Percentiles rank a stretch among this genome's conserved stretches.
Conservation (phyloP, 1,140 invertebrate genomes). For the Nixonia krombeini region DNA sequence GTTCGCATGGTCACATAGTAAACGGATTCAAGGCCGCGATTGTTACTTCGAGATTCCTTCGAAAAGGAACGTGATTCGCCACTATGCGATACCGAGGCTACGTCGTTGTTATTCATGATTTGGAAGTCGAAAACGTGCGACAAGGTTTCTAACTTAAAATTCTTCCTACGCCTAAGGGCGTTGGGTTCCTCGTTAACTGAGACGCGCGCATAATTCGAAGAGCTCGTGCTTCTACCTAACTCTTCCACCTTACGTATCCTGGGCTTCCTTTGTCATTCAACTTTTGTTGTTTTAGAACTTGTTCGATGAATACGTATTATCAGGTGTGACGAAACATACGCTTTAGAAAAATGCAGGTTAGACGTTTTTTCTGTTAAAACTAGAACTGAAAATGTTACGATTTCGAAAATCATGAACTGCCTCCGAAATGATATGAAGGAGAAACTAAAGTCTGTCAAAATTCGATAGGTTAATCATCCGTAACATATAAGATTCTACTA, state of each 20-base stretch:
- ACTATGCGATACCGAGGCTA: conserved; percentile 20
- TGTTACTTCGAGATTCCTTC: neutral
- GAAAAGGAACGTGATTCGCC: conserved; percentile 3
- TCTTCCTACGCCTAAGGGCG: conserved; percentile 46
- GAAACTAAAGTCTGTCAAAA: too few species aligned
- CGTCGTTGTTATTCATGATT: conserved; percentile 51
- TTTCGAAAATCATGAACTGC: too few species aligned
- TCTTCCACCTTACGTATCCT: too few species aligned
- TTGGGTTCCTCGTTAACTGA: conserved; percentile 20
- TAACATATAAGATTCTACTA: too few species aligned
- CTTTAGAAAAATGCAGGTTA: too few species aligned
- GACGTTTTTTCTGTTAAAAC: too few species aligned
- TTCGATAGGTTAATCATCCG: too few species aligned
- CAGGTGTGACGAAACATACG: neutral
- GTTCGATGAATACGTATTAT: neutral
- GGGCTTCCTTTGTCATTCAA: neutral
- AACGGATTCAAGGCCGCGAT: neutral
- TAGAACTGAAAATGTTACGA: too few species aligned
- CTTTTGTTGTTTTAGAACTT: too few species aligned
- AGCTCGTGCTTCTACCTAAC: conserved; percentile 25
- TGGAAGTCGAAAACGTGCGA: conserved; percentile 57
- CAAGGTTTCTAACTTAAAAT: conserved; percentile 68
- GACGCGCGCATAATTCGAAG: conserved; percentile 2
- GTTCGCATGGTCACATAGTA: neutral
- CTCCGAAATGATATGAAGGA: too few species aligned